phyloP scores from a whole-genome alignment of 2,113 vertebrate genomes.

The Myxocyprinus asiaticus region DNA sequence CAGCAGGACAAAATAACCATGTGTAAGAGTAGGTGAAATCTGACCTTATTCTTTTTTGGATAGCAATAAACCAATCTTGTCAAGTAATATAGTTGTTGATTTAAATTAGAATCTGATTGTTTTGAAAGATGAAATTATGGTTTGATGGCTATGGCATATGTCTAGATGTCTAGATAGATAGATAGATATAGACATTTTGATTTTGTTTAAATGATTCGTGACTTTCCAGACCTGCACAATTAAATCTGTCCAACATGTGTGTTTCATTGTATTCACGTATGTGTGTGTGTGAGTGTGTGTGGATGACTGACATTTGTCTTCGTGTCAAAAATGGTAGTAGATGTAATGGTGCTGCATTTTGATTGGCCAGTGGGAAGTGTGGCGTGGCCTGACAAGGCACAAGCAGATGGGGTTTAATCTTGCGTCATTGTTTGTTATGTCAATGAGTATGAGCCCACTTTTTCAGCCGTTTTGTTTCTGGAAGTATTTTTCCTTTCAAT shows the following conservation, averaged over 20 bases:
- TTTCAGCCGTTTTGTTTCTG: no score
- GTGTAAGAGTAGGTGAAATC: no score
- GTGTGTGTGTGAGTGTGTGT: no score
- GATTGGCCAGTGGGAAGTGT: constrained; percentile 46
- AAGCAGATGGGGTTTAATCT: constrained; percentile 53
- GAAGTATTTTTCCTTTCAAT: no score
- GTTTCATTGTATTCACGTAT: neutral
- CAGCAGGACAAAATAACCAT: neutral
- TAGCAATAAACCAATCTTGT: no score
- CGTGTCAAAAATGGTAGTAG: neutral
- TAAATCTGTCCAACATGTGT: constrained; percentile 3
- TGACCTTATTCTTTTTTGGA: no score
- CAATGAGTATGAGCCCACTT: neutral
- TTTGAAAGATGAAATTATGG: no score
- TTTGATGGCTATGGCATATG: no score
- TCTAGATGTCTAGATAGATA: no score
- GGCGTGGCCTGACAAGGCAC: constrained; percentile 53
- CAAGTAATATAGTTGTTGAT: no score
- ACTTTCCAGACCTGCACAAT: neutral
- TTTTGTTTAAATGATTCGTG: neutral
- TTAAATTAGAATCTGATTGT: no score
- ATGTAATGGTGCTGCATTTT: neutral
- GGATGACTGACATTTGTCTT: neutral
- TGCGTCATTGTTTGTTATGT: constrained; percentile 28
- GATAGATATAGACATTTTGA: no score